Evolutionary conservation across 2,113 vertebrate genomes (phyloP).

Genomic region (Thymallus thymallus): DNA sequence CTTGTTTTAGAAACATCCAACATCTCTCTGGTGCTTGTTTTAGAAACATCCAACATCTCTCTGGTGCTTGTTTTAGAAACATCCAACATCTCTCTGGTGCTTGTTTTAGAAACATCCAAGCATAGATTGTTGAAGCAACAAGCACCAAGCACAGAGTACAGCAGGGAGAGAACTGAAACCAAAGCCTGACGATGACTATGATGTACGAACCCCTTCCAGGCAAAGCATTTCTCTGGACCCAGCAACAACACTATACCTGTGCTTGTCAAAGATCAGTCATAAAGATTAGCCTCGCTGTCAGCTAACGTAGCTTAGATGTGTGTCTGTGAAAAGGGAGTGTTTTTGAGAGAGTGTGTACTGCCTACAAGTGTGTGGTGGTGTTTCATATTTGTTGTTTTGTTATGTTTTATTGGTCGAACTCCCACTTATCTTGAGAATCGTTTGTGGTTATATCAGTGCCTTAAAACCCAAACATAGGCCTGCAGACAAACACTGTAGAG

Average conservation of each 20-base stretch:
- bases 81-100: slow-evolving; percentile 57
- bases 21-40: slow-evolving; percentile 52
- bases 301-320: slow-evolving; percentile 60
- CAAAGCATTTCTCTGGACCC: slow-evolving; percentile 78
- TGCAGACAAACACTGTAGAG: slow-evolving; percentile 42
- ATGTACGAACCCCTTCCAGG: slow-evolving; percentile 72
- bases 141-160: slow-evolving; percentile 40
- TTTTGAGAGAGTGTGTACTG: slow-evolving; percentile 1
- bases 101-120: slow-evolving; percentile 12
- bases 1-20: slow-evolving; percentile 16
- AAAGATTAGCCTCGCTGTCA: slow-evolving; percentile 70
- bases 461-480: slow-evolving; percentile 60
- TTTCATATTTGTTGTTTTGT: slow-evolving; percentile 27
- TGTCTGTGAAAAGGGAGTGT: slow-evolving; percentile 25
- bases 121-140: not conserved
- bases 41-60: too few relatives aligned
- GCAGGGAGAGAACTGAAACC: slow-evolving; percentile 64
- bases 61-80: slow-evolving; percentile 47
- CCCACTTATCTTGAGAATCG: slow-evolving; percentile 35
- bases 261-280: slow-evolving; percentile 66
- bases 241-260: slow-evolving; percentile 82
- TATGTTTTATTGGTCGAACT: slow-evolving; percentile 54
- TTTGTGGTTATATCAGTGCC: slow-evolving; percentile 70
- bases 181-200: slow-evolving; percentile 66
- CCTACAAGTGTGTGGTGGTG: slow-evolving; percentile 3